A percentile compares a stretch with the other conserved stretches of the same genome.
These are phyloP conservation scores for Perodicticus potto DNA, from an alignment of 2,797 vertebrate genomes.

Conservation along the genomic window DNA sequence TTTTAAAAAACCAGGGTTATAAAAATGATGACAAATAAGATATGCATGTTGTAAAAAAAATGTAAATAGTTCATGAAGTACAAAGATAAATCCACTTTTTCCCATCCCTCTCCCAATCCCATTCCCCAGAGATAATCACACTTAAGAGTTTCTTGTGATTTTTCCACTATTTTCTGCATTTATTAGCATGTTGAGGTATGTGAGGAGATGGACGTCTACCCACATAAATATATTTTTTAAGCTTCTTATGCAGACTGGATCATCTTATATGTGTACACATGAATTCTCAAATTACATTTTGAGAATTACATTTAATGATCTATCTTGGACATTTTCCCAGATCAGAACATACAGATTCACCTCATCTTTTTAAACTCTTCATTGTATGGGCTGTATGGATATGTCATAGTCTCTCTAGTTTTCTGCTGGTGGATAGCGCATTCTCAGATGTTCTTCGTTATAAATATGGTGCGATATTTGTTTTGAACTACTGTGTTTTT, in stretches of 20 bases:
- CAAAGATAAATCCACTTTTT: background rate
- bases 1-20: background rate
- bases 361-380: background rate
- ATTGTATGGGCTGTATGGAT: background rate
- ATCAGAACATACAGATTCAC: background rate
- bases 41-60: background rate
- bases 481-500: conserved; percentile 9
- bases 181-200: background rate
- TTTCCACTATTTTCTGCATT: background rate
- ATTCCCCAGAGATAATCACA: background rate
- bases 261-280: background rate
- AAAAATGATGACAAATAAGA: conserved; percentile 29
- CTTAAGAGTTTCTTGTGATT: background rate
- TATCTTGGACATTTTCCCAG: background rate
- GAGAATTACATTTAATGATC: background rate
- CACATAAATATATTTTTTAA: background rate
- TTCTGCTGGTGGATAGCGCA: background rate
- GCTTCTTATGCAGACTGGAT: conserved; percentile 1
- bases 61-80: conserved; percentile 3
- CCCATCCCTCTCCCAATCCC: background rate
- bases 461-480: background rate
- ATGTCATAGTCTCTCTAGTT: background rate
- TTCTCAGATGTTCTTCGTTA: conserved; percentile 30
- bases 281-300: background rate
- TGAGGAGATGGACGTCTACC: background rate